A percentile compares a stretch with the other conserved stretches of the same genome.
These are phyloP conservation scores for Tupaia tana DNA, from an alignment of 2,113 vertebrate species.

Conservation along the genomic window DNA sequence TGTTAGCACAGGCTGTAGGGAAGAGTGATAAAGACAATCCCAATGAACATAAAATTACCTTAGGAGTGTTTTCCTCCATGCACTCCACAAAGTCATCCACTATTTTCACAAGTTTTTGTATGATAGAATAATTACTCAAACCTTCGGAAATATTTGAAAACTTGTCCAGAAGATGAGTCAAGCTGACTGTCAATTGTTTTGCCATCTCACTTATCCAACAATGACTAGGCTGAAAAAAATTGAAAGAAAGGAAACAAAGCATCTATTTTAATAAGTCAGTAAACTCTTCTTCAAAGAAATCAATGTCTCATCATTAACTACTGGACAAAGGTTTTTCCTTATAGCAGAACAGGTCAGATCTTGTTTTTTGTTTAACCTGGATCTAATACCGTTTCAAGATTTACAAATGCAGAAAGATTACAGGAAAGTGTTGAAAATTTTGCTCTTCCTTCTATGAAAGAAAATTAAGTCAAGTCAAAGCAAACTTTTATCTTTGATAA, in stretches of 20 bases:
- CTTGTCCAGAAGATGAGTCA: slow-evolving; percentile 87
- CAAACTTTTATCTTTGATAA: neutral
- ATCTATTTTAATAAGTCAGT: neutral
- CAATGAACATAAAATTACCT: slow-evolving; percentile 80
- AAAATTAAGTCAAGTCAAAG: slow-evolving; percentile 14
- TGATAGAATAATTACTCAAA: slow-evolving; percentile 89
- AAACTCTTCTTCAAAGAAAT: neutral
- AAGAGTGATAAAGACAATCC: neutral
- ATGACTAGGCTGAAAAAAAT: slow-evolving; percentile 86
- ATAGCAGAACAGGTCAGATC: neutral
- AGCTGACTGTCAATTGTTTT: slow-evolving; percentile 86
- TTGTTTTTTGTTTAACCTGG: slow-evolving; percentile 6
- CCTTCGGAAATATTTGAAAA: slow-evolving; percentile 87
- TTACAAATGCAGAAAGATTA: neutral
- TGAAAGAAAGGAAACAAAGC: slow-evolving; percentile 72
- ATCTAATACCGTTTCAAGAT: slow-evolving; percentile 39
- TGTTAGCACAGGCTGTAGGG: neutral
- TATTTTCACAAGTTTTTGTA: slow-evolving; percentile 89
- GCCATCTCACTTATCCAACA: slow-evolving; percentile 90
- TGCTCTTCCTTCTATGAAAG: slow-evolving; percentile 31
- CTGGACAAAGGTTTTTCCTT: neutral
- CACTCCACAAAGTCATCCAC: slow-evolving; percentile 88
- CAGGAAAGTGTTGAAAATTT: neutral
- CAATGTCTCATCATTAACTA: neutral
- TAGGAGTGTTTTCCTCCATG: slow-evolving; percentile 82